Percentiles rank a stretch among this genome's conserved stretches.
Conservation (phyloP, 2,797 vertebrate genomes). For the Hylomyscus alleni region DNA sequence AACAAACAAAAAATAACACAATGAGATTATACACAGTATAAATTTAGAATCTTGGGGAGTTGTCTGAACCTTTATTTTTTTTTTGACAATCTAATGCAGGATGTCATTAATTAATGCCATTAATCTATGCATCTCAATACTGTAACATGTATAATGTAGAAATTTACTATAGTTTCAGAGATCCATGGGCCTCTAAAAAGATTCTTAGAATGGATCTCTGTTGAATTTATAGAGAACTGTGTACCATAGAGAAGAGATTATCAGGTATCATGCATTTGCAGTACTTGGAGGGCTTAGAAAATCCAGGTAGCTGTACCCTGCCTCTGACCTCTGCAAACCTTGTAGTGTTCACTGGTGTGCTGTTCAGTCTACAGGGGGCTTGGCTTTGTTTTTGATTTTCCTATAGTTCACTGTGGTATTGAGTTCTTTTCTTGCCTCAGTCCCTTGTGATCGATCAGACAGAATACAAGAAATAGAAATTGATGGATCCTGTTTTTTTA, state of each 20-base stretch:
- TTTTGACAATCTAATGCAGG: slow-evolving; percentile 43
- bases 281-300: not conserved
- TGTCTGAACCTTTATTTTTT: not conserved
- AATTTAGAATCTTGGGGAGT: not conserved
- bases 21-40: not conserved
- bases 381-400: not conserved
- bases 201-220: not conserved
- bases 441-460: not conserved
- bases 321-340: not conserved
- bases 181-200: not conserved
- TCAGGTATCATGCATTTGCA: not conserved
- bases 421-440: not conserved
- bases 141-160: not conserved
- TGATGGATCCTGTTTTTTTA: not conserved
- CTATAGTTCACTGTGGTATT: not conserved
- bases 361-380: no score
- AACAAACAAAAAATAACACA: slow-evolving; percentile 39
- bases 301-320: not conserved
- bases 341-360: not conserved
- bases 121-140: not conserved
- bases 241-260: not conserved
- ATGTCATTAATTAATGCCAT: not conserved
- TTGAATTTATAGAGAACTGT: not conserved
- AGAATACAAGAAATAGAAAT: not conserved
- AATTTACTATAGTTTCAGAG: slow-evolving; percentile 24